Evolutionary conservation across 2,797 vertebrate genomes (phyloP).

Genomic region (Enteromius anoplus): DNA sequence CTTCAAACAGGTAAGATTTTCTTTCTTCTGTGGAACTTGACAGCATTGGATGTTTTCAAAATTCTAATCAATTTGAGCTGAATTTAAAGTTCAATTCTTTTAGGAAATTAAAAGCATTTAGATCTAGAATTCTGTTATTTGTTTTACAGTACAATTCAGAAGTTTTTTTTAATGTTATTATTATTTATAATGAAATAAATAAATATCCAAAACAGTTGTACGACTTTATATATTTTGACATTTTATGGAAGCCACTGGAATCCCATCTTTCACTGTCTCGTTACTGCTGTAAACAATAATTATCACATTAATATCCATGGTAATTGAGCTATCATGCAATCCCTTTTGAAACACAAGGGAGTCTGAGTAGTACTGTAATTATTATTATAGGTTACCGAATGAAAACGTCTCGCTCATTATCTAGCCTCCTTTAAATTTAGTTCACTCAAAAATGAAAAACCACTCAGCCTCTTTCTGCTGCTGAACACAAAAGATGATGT

Average conservation of each 20-base stretch:
- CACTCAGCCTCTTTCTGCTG: neutral
- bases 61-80: too few species aligned
- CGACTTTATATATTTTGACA: too few species aligned
- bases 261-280: neutral
- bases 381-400: neutral
- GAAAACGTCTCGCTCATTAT: neutral
- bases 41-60: too few species aligned
- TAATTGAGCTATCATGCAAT: neutral
- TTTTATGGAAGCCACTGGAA: neutral
- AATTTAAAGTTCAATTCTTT: too few species aligned
- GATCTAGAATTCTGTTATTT: neutral
- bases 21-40: neutral
- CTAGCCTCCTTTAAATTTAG: neutral
- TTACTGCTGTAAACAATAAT: slow-evolving; percentile 17
- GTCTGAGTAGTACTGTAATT: neutral
- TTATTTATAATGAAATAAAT: too few species aligned
- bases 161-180: too few species aligned
- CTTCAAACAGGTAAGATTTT: neutral
- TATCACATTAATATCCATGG: neutral
- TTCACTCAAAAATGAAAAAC: neutral
- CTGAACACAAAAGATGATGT: neutral
- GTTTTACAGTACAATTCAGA: neutral
- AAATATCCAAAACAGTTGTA: too few species aligned
- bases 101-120: neutral
- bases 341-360: neutral